Evolutionary conservation across 1,140 invertebrate species (phyloP).

Genomic region (Heliconius hewitsoni): DNA sequence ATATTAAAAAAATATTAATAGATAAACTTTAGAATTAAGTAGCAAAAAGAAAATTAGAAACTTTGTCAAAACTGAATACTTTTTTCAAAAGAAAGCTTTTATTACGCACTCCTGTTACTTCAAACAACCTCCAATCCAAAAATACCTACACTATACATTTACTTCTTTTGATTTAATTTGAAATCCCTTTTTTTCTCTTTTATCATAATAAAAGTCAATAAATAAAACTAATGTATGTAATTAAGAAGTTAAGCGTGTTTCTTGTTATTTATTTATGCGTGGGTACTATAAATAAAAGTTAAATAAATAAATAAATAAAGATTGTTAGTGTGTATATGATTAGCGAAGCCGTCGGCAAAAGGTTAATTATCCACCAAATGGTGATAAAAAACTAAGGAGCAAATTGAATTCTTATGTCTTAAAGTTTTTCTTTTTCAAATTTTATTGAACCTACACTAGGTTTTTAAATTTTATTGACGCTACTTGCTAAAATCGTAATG

Average conservation of each 20-base stretch:
- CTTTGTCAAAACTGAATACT: too few relatives aligned
- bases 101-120: background rate
- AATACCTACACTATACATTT: constrained; percentile 2
- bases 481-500: constrained; percentile 53
- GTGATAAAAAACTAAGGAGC: constrained; percentile 46
- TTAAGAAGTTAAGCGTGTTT: constrained; percentile 42
- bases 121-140: background rate
- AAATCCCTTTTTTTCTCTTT: constrained; percentile 23
- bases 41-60: too few relatives aligned
- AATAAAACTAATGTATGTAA: constrained; percentile 38
- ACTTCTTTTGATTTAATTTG: constrained; percentile 22
- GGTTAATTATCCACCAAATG: constrained; percentile 41
- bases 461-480: constrained; percentile 47
- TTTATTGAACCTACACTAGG: constrained; percentile 46
- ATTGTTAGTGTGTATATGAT: constrained; percentile 27
- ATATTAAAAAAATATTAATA: too few relatives aligned
- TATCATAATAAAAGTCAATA: constrained; percentile 36
- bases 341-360: constrained; percentile 41
- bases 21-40: too few relatives aligned
- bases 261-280: constrained; percentile 41
- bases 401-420: constrained; percentile 52
- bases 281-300: constrained; percentile 41
- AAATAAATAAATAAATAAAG: constrained; percentile 40
- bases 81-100: too few relatives aligned
- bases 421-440: constrained; percentile 43